Evolutionary conservation across 2,888 invertebrate species (phyloP).

Genomic region (Sinodicranocentrus sp.): DNA sequence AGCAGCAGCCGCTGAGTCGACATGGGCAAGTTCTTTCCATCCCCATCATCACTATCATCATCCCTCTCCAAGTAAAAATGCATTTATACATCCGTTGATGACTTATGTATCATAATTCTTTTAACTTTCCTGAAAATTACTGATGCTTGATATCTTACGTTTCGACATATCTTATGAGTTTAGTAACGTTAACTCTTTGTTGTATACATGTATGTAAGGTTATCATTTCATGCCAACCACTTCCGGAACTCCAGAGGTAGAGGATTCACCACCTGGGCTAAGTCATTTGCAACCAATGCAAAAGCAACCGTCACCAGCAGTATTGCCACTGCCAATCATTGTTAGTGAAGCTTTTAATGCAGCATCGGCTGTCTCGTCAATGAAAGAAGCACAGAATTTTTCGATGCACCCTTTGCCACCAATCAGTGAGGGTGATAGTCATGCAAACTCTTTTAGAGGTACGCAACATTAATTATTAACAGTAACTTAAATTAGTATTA

Average conservation of each 20-base stretch:
- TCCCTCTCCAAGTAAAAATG: slow-evolving; percentile 63
- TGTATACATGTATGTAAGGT: slow-evolving; percentile 48
- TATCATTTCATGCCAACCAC: slow-evolving; percentile 68
- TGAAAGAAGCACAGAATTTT: slow-evolving; percentile 57
- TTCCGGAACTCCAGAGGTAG: slow-evolving; percentile 68
- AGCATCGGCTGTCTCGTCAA: slow-evolving; percentile 32
- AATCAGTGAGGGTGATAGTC: slow-evolving; percentile 38
- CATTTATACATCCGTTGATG: background rate
- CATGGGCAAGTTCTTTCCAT: slow-evolving; percentile 72
- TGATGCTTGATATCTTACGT: no score
- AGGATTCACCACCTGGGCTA: slow-evolving; percentile 60
- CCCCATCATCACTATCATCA: slow-evolving; percentile 59
- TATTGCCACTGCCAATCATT: slow-evolving; percentile 67
- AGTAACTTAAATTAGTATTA: slow-evolving; percentile 11
- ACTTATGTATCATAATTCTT: no score
- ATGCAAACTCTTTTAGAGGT: slow-evolving; percentile 31
- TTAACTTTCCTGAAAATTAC: no score
- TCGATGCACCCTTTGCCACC: slow-evolving; percentile 48
- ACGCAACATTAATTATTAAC: background rate
- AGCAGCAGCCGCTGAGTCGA: slow-evolving; percentile 70
- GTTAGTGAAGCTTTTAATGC: slow-evolving; percentile 66
- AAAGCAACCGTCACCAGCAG: slow-evolving; percentile 56
- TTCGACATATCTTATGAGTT: no score
- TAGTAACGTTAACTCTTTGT: background rate
- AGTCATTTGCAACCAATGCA: slow-evolving; percentile 54